Base-by-base conservation (phyloP, 2,888 invertebrate species). In the Osmoderma eremita region DNA sequence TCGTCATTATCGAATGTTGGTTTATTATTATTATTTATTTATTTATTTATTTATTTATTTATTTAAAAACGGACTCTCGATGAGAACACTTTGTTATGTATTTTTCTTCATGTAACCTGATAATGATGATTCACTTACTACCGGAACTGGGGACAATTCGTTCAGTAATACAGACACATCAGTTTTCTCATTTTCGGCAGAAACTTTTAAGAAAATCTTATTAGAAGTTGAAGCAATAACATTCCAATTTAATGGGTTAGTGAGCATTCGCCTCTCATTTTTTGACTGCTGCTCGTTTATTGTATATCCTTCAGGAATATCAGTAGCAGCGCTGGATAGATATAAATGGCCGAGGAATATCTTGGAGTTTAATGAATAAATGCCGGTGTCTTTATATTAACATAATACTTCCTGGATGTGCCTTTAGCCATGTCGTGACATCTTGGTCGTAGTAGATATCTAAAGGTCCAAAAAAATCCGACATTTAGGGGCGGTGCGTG, bases 281-380 rank as follows among this genome's bases (percentile, higher is more conserved):
- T 39, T 22, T 39, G 38, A 41, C 58, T 41, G 41, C 41, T 41
- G 58, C 42, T 58, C 58, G 41, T 41, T 41, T 15, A 58, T 41
- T 58, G 17, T 58, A 41, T 58, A n/a, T 17, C 41, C 41, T 41
- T 58, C 41, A 58, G 18, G 42, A 13, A 41, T 58, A 41, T 58
- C 41, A 41, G 58, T 41, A 41, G 18, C 41, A 58, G 39, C 18
- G 41, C 18, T 58, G 41, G 58, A 1, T 67, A 61, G 53, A 65
- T 56, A 69, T 56, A 69, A 63, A 49, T 68, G 42, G 39, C 63
- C 65, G n/a, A 64, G 67, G 39, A 71, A 68, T 45, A 63, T 63
- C 56, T 67, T 69, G 1, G 63, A 45, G 42, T 70, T 63, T 20
- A 69, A 50, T 18, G 48, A 63, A 51, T 1, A 53, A 62, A 70